Evolutionary conservation across 2,113 vertebrate genomes (phyloP).

Genomic region (Malaclemys terrapin): DNA sequence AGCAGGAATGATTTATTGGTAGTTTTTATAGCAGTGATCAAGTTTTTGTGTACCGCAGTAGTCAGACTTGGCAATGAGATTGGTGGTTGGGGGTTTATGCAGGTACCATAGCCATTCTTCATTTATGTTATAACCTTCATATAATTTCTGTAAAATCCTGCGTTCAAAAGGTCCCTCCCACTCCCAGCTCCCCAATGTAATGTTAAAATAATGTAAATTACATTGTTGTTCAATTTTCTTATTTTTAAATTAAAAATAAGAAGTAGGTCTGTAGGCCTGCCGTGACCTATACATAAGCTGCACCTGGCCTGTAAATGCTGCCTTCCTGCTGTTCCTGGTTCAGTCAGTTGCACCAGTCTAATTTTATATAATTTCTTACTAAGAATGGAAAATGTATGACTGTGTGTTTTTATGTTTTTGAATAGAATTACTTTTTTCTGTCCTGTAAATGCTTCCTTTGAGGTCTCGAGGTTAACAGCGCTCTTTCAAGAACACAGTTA

Average conservation of each 20-base stretch:
- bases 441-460: background rate
- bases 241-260: constrained; percentile 5
- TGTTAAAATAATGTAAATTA: constrained; percentile 39
- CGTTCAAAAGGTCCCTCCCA: constrained; percentile 22
- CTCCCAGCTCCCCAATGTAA: background rate
- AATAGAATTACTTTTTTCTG: background rate
- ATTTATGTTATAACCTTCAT: constrained; percentile 30
- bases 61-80: constrained; percentile 63
- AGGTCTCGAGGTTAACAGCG: background rate
- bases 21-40: constrained; percentile 52
- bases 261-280: background rate
- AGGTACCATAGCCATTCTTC: constrained; percentile 53
- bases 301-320: background rate
- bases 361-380: background rate
- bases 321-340: background rate
- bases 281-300: background rate
- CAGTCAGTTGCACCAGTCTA: background rate
- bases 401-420: background rate
- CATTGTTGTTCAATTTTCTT: background rate
- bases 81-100: constrained; percentile 60
- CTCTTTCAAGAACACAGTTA: background rate
- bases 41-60: constrained; percentile 68
- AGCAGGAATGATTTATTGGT: constrained; percentile 24
- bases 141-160: constrained; percentile 39
- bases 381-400: background rate